phyloP scores from a whole-genome alignment of 2,113 vertebrate species.

The Chlorodrepanis virens region DNA sequence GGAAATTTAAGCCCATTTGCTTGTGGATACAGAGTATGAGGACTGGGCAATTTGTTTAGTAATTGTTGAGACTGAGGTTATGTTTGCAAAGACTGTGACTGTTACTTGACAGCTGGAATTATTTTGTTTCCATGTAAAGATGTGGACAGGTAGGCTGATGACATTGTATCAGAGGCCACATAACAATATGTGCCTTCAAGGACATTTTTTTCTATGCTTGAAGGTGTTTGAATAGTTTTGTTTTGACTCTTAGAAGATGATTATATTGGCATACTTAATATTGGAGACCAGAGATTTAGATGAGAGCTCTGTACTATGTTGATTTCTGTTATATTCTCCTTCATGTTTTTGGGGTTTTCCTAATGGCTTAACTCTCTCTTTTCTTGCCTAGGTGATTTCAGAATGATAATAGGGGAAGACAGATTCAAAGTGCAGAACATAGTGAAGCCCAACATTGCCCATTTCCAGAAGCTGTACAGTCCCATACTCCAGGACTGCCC shows the following conservation, averaged over 20 bases:
- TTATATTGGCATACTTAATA: background rate
- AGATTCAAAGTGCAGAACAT: slow-evolving; percentile 90
- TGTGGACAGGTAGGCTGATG: background rate
- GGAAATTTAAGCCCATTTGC: background rate
- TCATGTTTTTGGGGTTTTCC: background rate
- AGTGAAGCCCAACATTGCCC: slow-evolving; percentile 84
- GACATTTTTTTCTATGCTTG: background rate
- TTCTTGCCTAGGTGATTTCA: slow-evolving; percentile 85
- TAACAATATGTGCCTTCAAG: background rate
- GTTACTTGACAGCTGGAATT: background rate
- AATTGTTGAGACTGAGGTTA: background rate
- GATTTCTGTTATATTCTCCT: background rate
- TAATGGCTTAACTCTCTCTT: background rate
- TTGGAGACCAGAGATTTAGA: background rate
- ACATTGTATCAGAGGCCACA: background rate
- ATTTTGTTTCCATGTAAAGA: background rate
- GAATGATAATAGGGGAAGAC: slow-evolving; percentile 95
- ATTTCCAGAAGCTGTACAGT: slow-evolving; percentile 88
- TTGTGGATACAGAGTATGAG: background rate
- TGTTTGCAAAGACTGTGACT: background rate
- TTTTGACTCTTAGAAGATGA: background rate
- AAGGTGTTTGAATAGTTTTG: background rate
- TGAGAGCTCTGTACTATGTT: background rate
- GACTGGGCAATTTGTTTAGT: background rate
- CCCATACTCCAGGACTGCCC: slow-evolving; percentile 87